Base-by-base conservation (phyloP, 2,113 vertebrate genomes). In the Saguinus midas region DNA sequence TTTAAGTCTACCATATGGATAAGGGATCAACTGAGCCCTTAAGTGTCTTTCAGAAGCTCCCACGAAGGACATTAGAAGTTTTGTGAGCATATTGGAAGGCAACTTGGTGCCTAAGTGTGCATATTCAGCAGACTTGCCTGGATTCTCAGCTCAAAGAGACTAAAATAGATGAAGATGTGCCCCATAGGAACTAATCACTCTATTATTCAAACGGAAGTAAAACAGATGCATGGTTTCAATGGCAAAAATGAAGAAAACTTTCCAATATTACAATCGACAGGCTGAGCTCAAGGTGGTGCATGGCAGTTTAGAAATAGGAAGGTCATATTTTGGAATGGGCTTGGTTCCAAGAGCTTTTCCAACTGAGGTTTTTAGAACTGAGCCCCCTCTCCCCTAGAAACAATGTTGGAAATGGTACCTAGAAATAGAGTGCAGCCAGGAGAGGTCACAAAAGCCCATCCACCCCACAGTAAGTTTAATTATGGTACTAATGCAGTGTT, bases 51-150 rank as follows among this genome's bases (percentile, higher is more conserved):
- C 48, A 45, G 94, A 97, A 97, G 94, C 83, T 96, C 96, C 97
- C 96, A 32, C 4, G 48, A 97, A 98, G 95, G 92, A 84, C 92
- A 96, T 97, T 97, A 96, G 84, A 97, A 98, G 96, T 96, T 97
- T 91, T 58, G 84, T n/a, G 64, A 97, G 96, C 87, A 88, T 87
- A 97, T 96, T 92, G 94, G 80, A 96, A 96, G 82, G 82, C 95
- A 95, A 95, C 91, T 82, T 88, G 80, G 78, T 84, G 87, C 72
- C 52, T 50, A 78, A 58, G 85, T 86, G 37, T 97, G 96, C 96
- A 83, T 79, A 97, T 96, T 97, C 96, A 97, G 97, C 97, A 98
- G 92, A 91, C 72, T 85, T 96, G 87, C 57, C 96, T 96, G 43
- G 72, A 91, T 95, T 57, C 72, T 81, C 55, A 82, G 94, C 57